Conservation (phyloP, 1,140 invertebrate species). For the Bombus terrestris region DNA sequence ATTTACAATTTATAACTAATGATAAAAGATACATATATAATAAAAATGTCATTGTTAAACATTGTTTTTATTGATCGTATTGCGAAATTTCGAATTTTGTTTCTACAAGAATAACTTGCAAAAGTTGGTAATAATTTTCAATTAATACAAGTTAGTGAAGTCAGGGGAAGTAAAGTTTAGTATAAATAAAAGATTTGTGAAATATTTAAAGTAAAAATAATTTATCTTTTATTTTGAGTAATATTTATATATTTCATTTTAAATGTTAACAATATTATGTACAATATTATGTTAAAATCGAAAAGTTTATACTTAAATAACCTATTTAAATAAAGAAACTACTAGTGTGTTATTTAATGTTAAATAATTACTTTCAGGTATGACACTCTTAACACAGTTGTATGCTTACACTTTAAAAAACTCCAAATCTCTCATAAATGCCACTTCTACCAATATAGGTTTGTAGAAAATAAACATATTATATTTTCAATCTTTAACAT, state of each 20-base stretch:
- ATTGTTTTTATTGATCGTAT: background rate
- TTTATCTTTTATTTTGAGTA: background rate
- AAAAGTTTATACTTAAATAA: background rate
- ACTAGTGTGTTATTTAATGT: background rate
- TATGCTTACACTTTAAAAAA: constrained; percentile 27
- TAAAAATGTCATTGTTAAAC: background rate
- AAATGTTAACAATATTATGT: background rate
- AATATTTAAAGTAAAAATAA: background rate
- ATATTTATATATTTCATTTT: background rate
- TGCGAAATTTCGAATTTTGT: too few species aligned
- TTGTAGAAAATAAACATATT: constrained; percentile 15
- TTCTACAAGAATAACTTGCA: background rate
- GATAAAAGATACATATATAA: too few species aligned
- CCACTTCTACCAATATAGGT: constrained; percentile 41
- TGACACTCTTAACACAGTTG: constrained; percentile 27
- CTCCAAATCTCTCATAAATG: background rate
- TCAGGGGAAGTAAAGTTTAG: too few species aligned
- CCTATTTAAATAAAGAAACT: background rate
- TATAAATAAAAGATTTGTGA: too few species aligned
- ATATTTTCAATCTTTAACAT: constrained; percentile 7
- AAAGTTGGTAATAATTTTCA: background rate
- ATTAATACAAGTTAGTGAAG: too few species aligned
- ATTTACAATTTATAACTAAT: too few species aligned
- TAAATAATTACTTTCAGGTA: constrained; percentile 11
- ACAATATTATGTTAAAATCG: background rate